A percentile compares a stretch with the other conserved stretches of the same genome.
Evolutionary conservation across 2,113 vertebrate species (phyloP).

Genomic region (Oreochromis spilurus): DNA sequence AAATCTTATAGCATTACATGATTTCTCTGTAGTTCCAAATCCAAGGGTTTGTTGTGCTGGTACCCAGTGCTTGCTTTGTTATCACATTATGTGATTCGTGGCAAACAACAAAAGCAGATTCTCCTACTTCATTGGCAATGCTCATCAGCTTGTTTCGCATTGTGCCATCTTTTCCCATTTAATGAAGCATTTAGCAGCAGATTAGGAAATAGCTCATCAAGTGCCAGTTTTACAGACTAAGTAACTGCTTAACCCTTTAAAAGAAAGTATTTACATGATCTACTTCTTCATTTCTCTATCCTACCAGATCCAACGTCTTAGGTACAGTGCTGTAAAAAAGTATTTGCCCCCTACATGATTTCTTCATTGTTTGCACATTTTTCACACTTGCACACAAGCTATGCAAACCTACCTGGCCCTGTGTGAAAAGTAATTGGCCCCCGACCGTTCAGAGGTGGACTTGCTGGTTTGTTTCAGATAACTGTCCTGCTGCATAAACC

Average conservation of each 20-base stretch:
- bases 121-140: slow-evolving; percentile 12
- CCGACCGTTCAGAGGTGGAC: background rate
- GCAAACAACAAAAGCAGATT: slow-evolving; percentile 16
- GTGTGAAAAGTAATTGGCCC: background rate
- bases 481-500: background rate
- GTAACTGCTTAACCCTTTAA: slow-evolving; percentile 4
- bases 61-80: slow-evolving; percentile 6
- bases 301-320: background rate
- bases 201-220: slow-evolving; percentile 31
- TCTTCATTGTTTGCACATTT: background rate
- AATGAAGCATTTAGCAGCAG: slow-evolving; percentile 39
- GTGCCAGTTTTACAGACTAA: slow-evolving; percentile 37
- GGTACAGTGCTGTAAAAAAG: background rate
- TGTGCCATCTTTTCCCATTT: slow-evolving; percentile 1
- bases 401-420: background rate
- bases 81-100: slow-evolving; percentile 17
- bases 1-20: slow-evolving; percentile 21
- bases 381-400: background rate
- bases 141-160: slow-evolving; percentile 25
- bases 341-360: background rate
- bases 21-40: slow-evolving; percentile 18
- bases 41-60: slow-evolving; percentile 14
- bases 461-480: background rate
- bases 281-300: background rate
- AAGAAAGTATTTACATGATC: background rate